A percentile compares a stretch with the other conserved stretches of the same genome.
Evolutionary conservation across 1,140 invertebrate genomes (phyloP).

Genomic region (Kradibia gibbosae): DNA sequence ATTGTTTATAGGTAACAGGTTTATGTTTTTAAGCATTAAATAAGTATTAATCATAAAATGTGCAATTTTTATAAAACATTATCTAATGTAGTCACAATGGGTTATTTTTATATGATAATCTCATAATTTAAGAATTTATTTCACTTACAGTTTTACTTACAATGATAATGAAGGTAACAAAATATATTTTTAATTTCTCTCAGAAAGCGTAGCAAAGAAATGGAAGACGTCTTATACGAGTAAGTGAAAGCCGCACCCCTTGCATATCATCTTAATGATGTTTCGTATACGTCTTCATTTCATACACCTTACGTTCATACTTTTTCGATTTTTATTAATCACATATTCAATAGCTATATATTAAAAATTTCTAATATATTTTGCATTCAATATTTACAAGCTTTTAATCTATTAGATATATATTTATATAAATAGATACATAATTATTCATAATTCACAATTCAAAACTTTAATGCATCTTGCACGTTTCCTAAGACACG

Average conservation of each 20-base stretch:
- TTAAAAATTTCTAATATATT: too few relatives aligned
- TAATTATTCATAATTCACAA: neutral
- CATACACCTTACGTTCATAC: neutral
- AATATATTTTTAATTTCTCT: constrained; percentile 53
- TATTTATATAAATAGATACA: neutral
- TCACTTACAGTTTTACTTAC: neutral
- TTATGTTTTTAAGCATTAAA: too few relatives aligned
- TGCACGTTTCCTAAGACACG: neutral
- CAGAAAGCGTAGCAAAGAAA: constrained; percentile 68
- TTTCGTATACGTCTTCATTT: constrained; percentile 9
- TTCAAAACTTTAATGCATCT: neutral
- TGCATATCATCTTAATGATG: neutral
- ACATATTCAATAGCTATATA: neutral
- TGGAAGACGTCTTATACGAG: constrained; percentile 59
- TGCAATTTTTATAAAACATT: too few relatives aligned
- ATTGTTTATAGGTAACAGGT: too few relatives aligned
- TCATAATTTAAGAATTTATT: neutral
- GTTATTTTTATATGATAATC: too few relatives aligned
- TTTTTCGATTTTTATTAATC: neutral
- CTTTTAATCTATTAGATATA: too few relatives aligned
- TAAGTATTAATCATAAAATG: too few relatives aligned
- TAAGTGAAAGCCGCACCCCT: constrained; percentile 58
- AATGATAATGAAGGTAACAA: neutral
- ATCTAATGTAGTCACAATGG: too few relatives aligned
- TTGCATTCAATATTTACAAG: too few relatives aligned